A percentile compares a stretch with the other conserved stretches of the same genome.
Evolutionary conservation across 35 echinoderm and acorn worm genomes (phyloP).

Genomic region (Heliocidaris erythrogramma): DNA sequence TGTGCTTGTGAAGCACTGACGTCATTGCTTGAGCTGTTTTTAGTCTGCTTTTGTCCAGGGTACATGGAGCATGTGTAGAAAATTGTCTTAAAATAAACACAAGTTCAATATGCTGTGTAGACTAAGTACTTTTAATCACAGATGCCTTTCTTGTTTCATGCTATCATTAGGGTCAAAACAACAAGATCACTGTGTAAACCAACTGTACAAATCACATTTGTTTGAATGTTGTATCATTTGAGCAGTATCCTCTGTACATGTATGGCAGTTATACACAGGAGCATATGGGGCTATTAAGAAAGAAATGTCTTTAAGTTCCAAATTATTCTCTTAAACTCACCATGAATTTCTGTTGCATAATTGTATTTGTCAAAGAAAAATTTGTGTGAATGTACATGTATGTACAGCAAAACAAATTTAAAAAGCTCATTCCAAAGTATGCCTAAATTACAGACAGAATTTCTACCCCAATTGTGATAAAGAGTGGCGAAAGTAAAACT

Average conservation of each 20-base stretch:
- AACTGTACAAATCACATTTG: background rate
- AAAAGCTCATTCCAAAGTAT: no score
- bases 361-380: no score
- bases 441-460: no score
- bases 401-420: no score
- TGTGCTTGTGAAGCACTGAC: conserved; percentile 11
- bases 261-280: no score
- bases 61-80: background rate
- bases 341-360: no score
- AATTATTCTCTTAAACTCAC: no score
- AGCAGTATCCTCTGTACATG: background rate
- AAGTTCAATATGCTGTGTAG: background rate
- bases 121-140: background rate
- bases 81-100: background rate
- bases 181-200: background rate
- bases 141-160: background rate
- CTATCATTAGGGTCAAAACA: background rate
- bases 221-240: background rate
- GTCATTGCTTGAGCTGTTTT: conserved; percentile 15
- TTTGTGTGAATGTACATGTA: no score
- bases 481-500: no score
- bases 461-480: no score
- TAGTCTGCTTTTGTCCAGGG: conserved; percentile 12
- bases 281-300: no score
- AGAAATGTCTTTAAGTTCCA: no score